Evolutionary conservation across 2,888 invertebrate species (phyloP), one percentile per base, ranked within the genome.

Genomic region (Diarsia dahlii): DNA sequence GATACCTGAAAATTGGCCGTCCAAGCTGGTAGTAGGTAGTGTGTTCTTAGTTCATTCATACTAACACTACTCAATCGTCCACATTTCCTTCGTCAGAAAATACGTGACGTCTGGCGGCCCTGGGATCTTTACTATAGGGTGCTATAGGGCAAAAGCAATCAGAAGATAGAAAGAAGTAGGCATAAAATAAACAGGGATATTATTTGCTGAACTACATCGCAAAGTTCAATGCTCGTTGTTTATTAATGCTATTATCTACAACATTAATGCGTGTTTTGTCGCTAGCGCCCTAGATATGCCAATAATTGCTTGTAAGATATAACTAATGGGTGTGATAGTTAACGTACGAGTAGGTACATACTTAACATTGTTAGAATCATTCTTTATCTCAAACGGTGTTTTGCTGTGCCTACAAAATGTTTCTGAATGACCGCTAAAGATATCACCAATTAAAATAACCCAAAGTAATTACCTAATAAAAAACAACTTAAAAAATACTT

Each of bases 161-260:
- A 13, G 9, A 9, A 62, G 5, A 54, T 70, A 60, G 18, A 28
- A 28, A 48, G 18, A 48, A 45, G 13, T 20, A 70, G 39, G 0
- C 28, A 52, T 54, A 23, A 39, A 62, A 63, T 28, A 62, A 63
- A 62, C 23, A 60, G n/a, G 10, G 20, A 34, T 50, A 54, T 28
- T 18, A 68, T 28, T 56, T 13, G 46, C 23, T 67, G 34, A 64
- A 81, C 54, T 34, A 66, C 34, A 64, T 67, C 0, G 2, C 65
- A 50, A 62, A 74, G 50, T 62, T 78, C 78, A 79, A 50, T 73
- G 68, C 9, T 62, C 67, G n/a, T 46, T 60, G 13, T 23, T 34
- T 69, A 60, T 74, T 62, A 73, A 56, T 68, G 45, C 28, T 65
- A 70, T 76, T 81, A 28, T 76, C 56, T n/a, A 58, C 39, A 34